A percentile compares a stretch with the other conserved stretches of the same genome.
phyloP scores from a whole-genome alignment of 1,140 invertebrate genomes.

The Augochlora pura region DNA sequence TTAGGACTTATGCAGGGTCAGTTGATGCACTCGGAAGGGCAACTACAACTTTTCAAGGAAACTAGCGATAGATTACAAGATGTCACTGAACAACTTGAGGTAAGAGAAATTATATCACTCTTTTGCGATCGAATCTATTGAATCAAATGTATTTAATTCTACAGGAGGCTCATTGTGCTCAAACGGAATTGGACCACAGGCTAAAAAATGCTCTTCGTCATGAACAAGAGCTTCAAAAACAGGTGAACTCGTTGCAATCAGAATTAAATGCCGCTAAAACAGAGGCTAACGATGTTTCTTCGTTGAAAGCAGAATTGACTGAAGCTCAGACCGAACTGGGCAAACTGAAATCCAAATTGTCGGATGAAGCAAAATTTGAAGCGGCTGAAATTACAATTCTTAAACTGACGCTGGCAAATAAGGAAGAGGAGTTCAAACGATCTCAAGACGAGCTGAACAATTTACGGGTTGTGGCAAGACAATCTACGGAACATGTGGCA shows the following conservation, averaged over 20 bases:
- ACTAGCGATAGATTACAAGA: slow-evolving; percentile 76
- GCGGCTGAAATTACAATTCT: slow-evolving; percentile 63
- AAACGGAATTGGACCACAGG: slow-evolving; percentile 81
- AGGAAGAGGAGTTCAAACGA: slow-evolving; percentile 67
- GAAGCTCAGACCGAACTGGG: slow-evolving; percentile 67
- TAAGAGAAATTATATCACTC: slow-evolving; percentile 56
- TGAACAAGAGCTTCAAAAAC: slow-evolving; percentile 76
- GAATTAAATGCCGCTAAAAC: slow-evolving; percentile 70
- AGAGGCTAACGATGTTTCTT: slow-evolving; percentile 65
- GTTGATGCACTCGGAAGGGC: slow-evolving; percentile 72
- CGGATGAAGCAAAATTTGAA: slow-evolving; percentile 67
- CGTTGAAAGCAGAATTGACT: slow-evolving; percentile 67
- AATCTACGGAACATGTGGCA: slow-evolving; percentile 57
- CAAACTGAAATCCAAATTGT: slow-evolving; percentile 68
- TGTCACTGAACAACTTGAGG: slow-evolving; percentile 82
- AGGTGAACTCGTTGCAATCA: slow-evolving; percentile 70
- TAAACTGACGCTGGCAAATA: slow-evolving; percentile 55
- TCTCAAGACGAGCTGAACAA: slow-evolving; percentile 58
- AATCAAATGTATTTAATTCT: slow-evolving; percentile 47
- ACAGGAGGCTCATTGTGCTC: slow-evolving; percentile 80
- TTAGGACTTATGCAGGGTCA: slow-evolving; percentile 78
- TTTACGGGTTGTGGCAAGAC: slow-evolving; percentile 64
- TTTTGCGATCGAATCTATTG: not conserved
- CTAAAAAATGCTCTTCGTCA: slow-evolving; percentile 76
- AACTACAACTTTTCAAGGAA: slow-evolving; percentile 75